phyloP scores from a whole-genome alignment of 1,140 invertebrate species.

The Stegodyphus mimosarum region DNA sequence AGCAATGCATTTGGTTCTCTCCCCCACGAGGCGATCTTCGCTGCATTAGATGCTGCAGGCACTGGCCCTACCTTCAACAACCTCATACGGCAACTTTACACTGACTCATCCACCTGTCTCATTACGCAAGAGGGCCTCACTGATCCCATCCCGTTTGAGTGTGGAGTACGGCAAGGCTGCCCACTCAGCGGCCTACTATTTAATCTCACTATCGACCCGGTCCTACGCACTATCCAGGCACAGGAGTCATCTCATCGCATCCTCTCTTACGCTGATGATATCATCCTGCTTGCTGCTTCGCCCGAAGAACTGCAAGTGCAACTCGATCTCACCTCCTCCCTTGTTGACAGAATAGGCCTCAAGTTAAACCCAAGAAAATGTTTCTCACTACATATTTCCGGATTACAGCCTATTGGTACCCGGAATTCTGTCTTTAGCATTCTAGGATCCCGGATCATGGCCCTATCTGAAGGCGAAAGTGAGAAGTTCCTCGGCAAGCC shows the following conservation, averaged over 20 bases:
- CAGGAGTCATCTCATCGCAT: no score
- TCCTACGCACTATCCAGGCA: neutral
- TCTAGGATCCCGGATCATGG: no score
- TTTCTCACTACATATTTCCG: neutral
- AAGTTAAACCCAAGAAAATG: neutral
- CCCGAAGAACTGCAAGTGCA: no score
- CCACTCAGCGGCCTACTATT: neutral
- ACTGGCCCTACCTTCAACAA: no score
- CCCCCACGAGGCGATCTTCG: neutral
- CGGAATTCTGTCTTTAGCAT: neutral
- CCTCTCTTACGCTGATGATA: no score
- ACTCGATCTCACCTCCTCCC: no score
- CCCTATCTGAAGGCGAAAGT: neutral
- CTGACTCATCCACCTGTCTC: neutral
- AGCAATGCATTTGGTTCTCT: constrained; percentile 5
- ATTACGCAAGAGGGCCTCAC: neutral
- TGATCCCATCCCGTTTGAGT: neutral
- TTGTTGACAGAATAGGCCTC: neutral
- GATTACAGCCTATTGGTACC: neutral
- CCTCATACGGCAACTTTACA: neutral
- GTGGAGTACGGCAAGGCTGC: neutral
- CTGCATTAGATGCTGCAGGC: neutral
- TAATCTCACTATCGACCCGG: neutral
- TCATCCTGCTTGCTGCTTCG: no score
- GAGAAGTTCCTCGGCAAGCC: neutral